These are phyloP conservation scores for Morone chrysops DNA, from an alignment of 2,113 vertebrate species.

Conservation along the genomic window DNA sequence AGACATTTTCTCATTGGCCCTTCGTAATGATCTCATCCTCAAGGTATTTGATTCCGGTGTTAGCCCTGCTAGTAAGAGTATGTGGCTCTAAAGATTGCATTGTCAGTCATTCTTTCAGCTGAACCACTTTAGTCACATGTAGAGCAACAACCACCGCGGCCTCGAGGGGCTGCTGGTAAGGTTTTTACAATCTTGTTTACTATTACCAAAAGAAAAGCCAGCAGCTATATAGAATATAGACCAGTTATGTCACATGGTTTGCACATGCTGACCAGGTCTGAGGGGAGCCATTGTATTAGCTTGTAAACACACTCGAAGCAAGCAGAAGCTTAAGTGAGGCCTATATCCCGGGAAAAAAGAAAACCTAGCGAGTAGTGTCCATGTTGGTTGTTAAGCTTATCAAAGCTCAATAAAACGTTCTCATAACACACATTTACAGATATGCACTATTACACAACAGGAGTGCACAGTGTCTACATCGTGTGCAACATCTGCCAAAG, in stretches of 20 bases:
- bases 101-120: constrained; percentile 6
- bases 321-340: constrained; percentile 3
- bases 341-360: constrained; percentile 1
- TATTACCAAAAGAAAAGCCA: constrained; percentile 1
- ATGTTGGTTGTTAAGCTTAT: constrained; percentile 16
- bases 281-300: constrained; percentile 50
- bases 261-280: constrained; percentile 38
- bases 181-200: background rate
- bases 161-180: background rate
- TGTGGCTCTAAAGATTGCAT: background rate
- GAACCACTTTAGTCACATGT: constrained; percentile 11
- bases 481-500: constrained; percentile 18
- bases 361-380: background rate
- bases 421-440: constrained; percentile 27
- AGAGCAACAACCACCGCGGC: background rate
- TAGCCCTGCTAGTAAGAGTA: background rate
- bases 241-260: constrained; percentile 55
- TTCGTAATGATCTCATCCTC: background rate
- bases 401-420: constrained; percentile 38
- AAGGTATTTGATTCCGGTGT: background rate
- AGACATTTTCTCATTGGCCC: background rate
- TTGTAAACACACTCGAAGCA: constrained; percentile 43
- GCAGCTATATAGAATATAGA: constrained; percentile 22
- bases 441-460: background rate
- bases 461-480: background rate